Evolutionary conservation across 2,797 vertebrate genomes (phyloP), one percentile per base, ranked within the genome.

Genomic region (Mastacembelus armatus): DNA sequence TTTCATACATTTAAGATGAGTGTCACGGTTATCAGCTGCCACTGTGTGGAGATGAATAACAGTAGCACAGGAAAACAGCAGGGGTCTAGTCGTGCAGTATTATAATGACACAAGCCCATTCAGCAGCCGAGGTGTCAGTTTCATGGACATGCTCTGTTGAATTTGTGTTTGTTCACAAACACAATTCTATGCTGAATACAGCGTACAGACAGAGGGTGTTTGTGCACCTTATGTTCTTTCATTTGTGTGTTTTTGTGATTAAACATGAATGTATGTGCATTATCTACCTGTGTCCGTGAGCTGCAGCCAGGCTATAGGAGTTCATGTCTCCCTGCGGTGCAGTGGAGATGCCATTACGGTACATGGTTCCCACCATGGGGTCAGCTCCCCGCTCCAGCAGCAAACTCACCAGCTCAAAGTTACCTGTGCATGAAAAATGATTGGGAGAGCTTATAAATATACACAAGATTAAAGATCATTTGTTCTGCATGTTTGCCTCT

Each of bases 281-380:
- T 93, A 94, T 94, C 92, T 94, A 98, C 98, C 97, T 96, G 95
- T 99, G 98, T 84, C 98, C 98, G 30, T 99, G 98, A 66, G 97
- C 96, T 58, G 98, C 98, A 7, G 97, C 97, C 93, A 99, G 94
- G 92, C 97, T 98, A 93, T 96, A 99, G 68, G 98, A 97, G 90
- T 97, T 99, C 96, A 99, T 98, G 90, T 98, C 97, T 64, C 97
- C 97, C 88, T 97, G 96, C 7, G 96, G 95, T 16, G 96, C 95
- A 0, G 95, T 95, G 80, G 96, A 98, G 91, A 99, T 98, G 71
- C 98, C 97, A 4, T 98, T 99, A 54, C 96, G 96, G 91, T 96
- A 96, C 95, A 97, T 95, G 71, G 97, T 99, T 80, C 98, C 97
- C 91, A 98, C 94, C 94, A 99, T 94, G 83, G 98, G 96, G 80